Evolutionary conservation across 2,888 invertebrate genomes (phyloP).

Genomic region (Cartodere bifasciata): DNA sequence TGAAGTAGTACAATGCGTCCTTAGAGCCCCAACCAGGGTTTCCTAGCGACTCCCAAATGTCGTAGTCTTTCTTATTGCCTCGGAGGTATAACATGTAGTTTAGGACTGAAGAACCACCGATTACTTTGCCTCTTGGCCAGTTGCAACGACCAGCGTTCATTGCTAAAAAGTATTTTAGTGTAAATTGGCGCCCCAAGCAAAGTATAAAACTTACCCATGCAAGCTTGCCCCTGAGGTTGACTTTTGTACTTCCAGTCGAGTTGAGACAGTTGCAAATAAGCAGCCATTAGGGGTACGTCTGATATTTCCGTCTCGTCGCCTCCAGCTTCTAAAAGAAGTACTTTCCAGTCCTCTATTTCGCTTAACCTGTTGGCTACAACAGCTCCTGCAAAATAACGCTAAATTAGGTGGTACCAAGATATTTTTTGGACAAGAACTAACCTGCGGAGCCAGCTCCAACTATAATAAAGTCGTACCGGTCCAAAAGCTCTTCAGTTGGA

Average conservation of each 20-base stretch:
- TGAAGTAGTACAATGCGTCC: constrained; percentile 71
- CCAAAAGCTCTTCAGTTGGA: constrained; percentile 47
- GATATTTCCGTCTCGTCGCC: constrained; percentile 86
- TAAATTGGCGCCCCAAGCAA: not conserved
- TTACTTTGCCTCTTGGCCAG: constrained; percentile 85
- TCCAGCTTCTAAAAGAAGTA: constrained; percentile 73
- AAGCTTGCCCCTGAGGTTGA: constrained; percentile 70
- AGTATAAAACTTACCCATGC: constrained; percentile 50
- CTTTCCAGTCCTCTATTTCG: constrained; percentile 67
- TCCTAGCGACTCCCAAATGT: constrained; percentile 76
- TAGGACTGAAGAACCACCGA: constrained; percentile 80
- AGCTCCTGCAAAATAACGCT: constrained; percentile 43
- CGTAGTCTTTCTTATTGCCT: constrained; percentile 83
- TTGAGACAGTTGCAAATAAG: constrained; percentile 73
- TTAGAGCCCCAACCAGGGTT: constrained; percentile 81
- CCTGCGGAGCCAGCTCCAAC: constrained; percentile 83
- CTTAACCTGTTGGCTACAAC: constrained; percentile 74
- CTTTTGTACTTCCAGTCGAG: constrained; percentile 90
- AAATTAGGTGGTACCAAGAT: not conserved
- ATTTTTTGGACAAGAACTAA: constrained; percentile 20
- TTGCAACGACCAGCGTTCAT: constrained; percentile 77
- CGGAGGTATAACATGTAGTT: constrained; percentile 88
- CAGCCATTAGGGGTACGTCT: constrained; percentile 78
- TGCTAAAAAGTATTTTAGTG: constrained; percentile 39
- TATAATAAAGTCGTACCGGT: constrained; percentile 72